Evolutionary conservation across 2,888 invertebrate species (phyloP), one percentile per base, ranked within the genome.

Genomic region (Cetonia aurata): DNA sequence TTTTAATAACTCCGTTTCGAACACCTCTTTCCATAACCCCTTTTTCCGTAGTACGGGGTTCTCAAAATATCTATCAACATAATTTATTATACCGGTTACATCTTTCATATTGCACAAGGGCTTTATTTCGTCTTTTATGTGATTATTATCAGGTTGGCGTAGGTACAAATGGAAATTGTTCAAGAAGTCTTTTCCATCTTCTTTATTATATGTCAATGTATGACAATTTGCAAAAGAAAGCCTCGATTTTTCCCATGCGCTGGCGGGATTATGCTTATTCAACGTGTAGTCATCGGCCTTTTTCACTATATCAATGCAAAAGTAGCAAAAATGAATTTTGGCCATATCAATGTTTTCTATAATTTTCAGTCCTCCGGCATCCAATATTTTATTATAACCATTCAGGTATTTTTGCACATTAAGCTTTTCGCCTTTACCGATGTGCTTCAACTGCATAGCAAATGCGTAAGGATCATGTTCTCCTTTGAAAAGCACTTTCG

Each of bases 1-100:
- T 6, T 42, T 41, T 44, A 59, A 19, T 19, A 59, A 59, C 42
- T 59, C 42, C 12, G 13, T 17, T 44, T 59, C 59, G 19, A 59
- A 59, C 1, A 4, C 19, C 44, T 15, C 25, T 19, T 59, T 59
- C 15, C 6, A 6, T 9, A 59, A 42, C 3, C 59, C 59, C 2
- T 12, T 12, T 15, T n/a, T 13, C 13, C 17, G 4, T 25, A 25
- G 4, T 48, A 6, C 19, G n/a, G 4, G 1, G 6, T 42, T 59
- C 8, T 10, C n/a, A 12, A 42, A 59, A 53, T 31, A 31, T 1
- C 33, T 53, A 4, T 31, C 12, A n/a, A 31, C n/a, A 53, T 53
- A 25, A 4, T 25, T n/a, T 10, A 53, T 3, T 31, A 53, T 53
- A 8, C 10, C 12, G 1, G 44, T 9, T 12, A 19, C 8, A 59